Conservation (phyloP, 2,797 vertebrate genomes). For the Urocyon cinereoargenteus region DNA sequence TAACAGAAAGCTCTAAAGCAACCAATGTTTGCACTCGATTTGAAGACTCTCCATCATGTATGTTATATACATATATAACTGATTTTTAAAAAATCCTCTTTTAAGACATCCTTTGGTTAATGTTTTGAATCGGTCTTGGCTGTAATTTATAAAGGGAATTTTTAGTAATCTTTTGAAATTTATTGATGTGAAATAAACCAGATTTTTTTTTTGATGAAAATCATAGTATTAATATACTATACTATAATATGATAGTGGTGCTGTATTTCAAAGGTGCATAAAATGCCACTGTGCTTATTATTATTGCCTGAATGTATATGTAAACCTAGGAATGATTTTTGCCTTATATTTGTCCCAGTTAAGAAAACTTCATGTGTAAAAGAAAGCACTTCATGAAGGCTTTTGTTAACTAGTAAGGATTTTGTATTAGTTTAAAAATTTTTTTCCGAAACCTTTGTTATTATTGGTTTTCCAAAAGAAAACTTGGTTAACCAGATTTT, state of each 20-base stretch:
- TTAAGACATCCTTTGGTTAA: neutral
- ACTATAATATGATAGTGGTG: neutral
- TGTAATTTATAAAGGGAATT: constrained; percentile 25
- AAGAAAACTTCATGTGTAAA: neutral
- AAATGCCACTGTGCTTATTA: constrained; percentile 1
- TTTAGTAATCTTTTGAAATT: constrained; percentile 20
- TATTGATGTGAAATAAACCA: constrained; percentile 35
- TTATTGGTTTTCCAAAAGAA: neutral
- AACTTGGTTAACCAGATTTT: neutral
- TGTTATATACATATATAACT: constrained; percentile 78
- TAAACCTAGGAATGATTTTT: constrained; percentile 40
- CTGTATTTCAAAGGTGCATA: neutral
- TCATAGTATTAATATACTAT: neutral
- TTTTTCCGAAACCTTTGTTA: constrained; percentile 48
- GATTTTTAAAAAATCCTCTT: neutral
- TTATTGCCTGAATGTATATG: neutral
- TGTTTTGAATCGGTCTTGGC: constrained; percentile 15
- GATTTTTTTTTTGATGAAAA: neutral
- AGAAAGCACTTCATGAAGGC: neutral
- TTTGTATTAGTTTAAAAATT: constrained; percentile 9
- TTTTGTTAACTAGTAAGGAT: neutral
- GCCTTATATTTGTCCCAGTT: neutral
- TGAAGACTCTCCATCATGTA: constrained; percentile 98
- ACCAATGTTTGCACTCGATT: constrained; percentile 98
- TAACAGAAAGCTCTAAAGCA: constrained; percentile 97